phyloP scores from a whole-genome alignment of 1,140 invertebrate genomes.

The Berghia stephanieae region DNA sequence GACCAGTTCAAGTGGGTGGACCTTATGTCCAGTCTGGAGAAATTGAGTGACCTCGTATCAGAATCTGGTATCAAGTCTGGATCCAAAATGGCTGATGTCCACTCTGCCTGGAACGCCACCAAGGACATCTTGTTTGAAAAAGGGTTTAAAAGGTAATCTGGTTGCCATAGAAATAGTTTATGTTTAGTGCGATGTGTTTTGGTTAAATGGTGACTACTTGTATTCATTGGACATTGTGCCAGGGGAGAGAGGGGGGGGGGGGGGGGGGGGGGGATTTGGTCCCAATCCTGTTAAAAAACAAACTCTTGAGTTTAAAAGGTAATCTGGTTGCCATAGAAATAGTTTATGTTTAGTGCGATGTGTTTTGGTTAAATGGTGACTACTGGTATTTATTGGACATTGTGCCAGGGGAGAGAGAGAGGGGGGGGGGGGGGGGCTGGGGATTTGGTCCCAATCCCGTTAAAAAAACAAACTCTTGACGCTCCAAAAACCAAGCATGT shows the following conservation, averaged over 20 bases:
- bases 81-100: background rate
- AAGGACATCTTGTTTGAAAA: conserved; percentile 32
- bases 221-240: no score
- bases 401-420: background rate
- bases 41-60: background rate
- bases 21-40: conserved; percentile 33
- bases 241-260: background rate
- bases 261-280: background rate
- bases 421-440: background rate
- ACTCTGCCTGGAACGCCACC: conserved; percentile 17
- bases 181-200: no score
- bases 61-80: background rate
- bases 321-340: background rate
- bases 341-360: background rate
- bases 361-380: no score
- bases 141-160: conserved; percentile 27
- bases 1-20: conserved; percentile 28
- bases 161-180: background rate
- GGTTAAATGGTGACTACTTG: no score
- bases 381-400: no score
- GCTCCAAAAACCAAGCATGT: no score
- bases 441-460: background rate
- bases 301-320: conserved; percentile 24
- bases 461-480: background rate
- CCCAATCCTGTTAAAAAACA: background rate